These are phyloP conservation scores for Steromphala cineraria DNA, from an alignment of 2,888 invertebrate genomes.

Conservation along the genomic window DNA sequence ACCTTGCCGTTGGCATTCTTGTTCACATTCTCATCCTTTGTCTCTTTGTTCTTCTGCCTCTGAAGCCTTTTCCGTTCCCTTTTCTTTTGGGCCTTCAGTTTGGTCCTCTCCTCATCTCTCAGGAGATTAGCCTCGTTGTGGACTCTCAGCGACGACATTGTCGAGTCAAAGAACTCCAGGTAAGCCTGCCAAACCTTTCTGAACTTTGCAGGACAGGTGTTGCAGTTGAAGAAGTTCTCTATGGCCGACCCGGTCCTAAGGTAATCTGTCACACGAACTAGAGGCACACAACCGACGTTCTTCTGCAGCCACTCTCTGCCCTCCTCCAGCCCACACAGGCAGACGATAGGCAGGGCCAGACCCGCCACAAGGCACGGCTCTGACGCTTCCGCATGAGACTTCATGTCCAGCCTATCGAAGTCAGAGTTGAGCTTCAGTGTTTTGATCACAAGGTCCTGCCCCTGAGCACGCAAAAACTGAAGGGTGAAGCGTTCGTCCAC, in stretches of 20 bases:
- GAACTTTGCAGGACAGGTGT: not conserved
- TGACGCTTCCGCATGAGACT: not conserved
- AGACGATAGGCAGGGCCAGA: conserved; percentile 54
- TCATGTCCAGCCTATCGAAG: conserved; percentile 23
- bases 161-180: conserved; percentile 40
- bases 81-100: conserved; percentile 48
- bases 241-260: not conserved
- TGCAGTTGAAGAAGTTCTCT: not conserved
- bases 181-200: conserved; percentile 47
- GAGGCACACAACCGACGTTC: conserved; percentile 40
- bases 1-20: conserved; percentile 7
- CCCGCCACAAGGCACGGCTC: not conserved
- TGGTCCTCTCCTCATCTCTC: conserved; percentile 54
- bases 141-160: conserved; percentile 42
- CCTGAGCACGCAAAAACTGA: conserved; percentile 53
- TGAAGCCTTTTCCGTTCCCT: conserved; percentile 54
- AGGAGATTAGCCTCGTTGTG: conserved; percentile 52
- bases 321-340: conserved; percentile 46
- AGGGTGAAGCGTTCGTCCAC: conserved; percentile 52
- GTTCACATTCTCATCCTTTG: not conserved
- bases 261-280: not conserved
- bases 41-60: conserved; percentile 35
- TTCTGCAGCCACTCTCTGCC: conserved; percentile 60
- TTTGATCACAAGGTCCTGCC: conserved; percentile 53
- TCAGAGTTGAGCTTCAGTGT: conserved; percentile 43